These are phyloP conservation scores for Leptodactylus fuscus DNA, from an alignment of 2,113 vertebrate genomes.

Conservation along the genomic window DNA sequence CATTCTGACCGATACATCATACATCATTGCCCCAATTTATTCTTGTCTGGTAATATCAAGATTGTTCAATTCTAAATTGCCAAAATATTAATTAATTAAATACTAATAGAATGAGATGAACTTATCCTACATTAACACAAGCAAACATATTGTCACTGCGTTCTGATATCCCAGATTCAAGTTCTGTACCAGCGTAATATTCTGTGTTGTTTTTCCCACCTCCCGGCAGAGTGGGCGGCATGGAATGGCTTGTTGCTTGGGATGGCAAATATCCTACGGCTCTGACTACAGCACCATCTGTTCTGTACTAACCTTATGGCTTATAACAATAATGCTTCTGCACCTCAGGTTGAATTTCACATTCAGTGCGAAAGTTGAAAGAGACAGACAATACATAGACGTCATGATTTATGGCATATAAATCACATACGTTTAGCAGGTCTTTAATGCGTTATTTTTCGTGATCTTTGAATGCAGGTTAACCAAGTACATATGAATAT, in stretches of 20 bases:
- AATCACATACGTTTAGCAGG: not conserved
- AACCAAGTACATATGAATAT: not conserved
- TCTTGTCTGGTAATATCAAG: not conserved
- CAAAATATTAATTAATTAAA: not conserved
- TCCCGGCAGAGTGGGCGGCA: slow-evolving; percentile 34
- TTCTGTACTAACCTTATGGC: slow-evolving; percentile 25
- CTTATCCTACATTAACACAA: not conserved
- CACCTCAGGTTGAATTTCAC: slow-evolving; percentile 16
- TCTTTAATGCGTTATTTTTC: not conserved
- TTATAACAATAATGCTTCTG: slow-evolving; percentile 16
- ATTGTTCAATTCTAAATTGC: not conserved
- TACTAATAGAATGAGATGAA: not conserved
- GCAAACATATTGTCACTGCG: not conserved
- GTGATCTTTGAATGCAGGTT: no score
- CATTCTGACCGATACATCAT: no score
- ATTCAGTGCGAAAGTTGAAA: not conserved
- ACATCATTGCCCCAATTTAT: no score
- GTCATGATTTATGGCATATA: not conserved
- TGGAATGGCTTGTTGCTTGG: slow-evolving; percentile 2
- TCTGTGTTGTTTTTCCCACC: not conserved
- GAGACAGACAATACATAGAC: slow-evolving; percentile 4
- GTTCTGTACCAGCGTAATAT: not conserved
- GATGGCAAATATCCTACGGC: slow-evolving; percentile 29
- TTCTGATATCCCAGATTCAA: not conserved
- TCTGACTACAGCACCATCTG: slow-evolving; percentile 41